Percentiles rank a stretch among this genome's conserved stretches.
These are phyloP conservation scores for Scalopus aquaticus DNA, from an alignment of 2,113 vertebrate species.

Conservation along the genomic window DNA sequence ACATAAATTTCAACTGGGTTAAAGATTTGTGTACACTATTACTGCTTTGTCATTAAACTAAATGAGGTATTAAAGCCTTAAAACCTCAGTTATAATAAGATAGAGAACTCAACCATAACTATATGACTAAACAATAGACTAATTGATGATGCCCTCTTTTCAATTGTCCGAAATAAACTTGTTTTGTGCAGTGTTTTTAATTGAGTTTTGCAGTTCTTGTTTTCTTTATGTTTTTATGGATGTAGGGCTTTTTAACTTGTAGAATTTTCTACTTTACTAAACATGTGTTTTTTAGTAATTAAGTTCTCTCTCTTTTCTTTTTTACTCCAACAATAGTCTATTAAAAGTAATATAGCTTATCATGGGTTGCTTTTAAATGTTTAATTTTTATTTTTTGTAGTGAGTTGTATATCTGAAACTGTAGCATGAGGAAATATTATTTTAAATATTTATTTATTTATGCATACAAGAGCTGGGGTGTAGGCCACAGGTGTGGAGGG, in stretches of 20 bases:
- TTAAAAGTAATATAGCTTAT: not conserved
- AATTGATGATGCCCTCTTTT: conserved; percentile 58
- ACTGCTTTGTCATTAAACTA: conserved; percentile 73
- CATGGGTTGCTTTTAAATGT: not conserved
- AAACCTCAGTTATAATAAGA: conserved; percentile 65
- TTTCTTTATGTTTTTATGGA: conserved; percentile 56
- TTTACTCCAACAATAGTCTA: not conserved
- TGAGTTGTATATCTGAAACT: conserved; percentile 24
- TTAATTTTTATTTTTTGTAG: not conserved
- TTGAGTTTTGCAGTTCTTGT: conserved; percentile 49
- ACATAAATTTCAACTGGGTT: conserved; percentile 64
- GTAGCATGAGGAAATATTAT: not conserved
- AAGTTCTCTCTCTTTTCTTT: not conserved
- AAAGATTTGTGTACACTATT: conserved; percentile 63
- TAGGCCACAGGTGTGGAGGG: no score
- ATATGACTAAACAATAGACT: conserved; percentile 40
- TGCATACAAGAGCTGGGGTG: no score
- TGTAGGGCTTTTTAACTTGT: not conserved
- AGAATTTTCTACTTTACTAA: conserved; percentile 34
- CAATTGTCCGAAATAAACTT: conserved; percentile 56
- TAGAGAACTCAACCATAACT: conserved; percentile 69
- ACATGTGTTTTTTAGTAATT: conserved; percentile 36
- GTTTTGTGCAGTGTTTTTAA: conserved; percentile 64
- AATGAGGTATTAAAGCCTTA: conserved; percentile 75
- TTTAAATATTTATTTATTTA: no score